Evolutionary conservation across 1,140 invertebrate genomes (phyloP), one percentile per base, ranked within the genome.

Genomic region (Papilio dardanus): DNA sequence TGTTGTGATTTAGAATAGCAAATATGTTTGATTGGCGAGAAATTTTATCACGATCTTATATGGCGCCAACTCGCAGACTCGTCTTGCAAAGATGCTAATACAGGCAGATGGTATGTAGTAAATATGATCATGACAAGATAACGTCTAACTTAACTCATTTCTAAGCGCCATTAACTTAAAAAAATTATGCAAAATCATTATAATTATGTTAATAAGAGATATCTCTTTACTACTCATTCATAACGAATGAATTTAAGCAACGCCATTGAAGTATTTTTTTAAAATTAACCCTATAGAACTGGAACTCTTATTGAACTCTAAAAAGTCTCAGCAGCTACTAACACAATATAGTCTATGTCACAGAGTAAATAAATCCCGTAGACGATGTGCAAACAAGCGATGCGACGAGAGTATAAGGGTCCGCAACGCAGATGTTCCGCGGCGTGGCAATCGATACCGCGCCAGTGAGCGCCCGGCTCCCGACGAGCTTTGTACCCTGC

Each of bases 381-480:
- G 67, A 40, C 54, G 35, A 37, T 24, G 37, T 19, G 69, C 46
- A 58, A 54, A 73, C 71, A 73, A 8, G 30, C 71, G 46, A 35
- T 77, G 42, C 75, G 50, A 77, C 77, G 75, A 73, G 68, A 75
- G 66, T 54, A 75, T 65, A 19, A 73, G 46, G 30, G 42, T 76
- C 79, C 76, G 79, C 77, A 83, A 76, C 79, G 77, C 75, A 77
- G 75, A 75, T 75, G 73, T 62, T 21, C 54, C 50, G 73, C 24
- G 54, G 1, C 21, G 65, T 65, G 31, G 31, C 77, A 84, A 86
- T 86, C 84, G 74, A 83, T 86, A 83, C 65, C 74, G 73, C 76
- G 78, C 68, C 77, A 83, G 75, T 85, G 83, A 80, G 84, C 79
- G 74, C 31, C 42, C 35, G 74, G 58, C 77, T 78, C 75, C 79